Evolutionary conservation across 1,140 invertebrate species (phyloP).

Genomic region (Drosophila ambigua): DNA sequence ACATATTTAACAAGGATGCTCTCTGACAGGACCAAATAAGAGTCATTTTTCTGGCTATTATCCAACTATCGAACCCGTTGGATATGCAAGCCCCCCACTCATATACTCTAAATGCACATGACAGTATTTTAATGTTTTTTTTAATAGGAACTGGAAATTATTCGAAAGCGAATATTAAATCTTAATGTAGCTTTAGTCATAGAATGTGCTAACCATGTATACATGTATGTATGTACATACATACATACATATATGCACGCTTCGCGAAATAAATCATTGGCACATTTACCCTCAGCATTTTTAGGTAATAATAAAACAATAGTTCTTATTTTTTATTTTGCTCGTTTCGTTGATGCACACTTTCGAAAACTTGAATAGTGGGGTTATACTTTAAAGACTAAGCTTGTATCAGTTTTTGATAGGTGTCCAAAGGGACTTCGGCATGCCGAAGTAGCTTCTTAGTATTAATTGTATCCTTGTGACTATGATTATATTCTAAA

Average conservation of each 20-base stretch:
- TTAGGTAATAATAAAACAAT: constrained; percentile 2
- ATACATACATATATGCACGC: constrained; percentile 6
- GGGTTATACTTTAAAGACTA: constrained; percentile 2
- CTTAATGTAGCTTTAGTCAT: constrained; percentile 5
- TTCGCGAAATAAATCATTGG: constrained; percentile 50
- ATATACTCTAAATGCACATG: too few relatives aligned
- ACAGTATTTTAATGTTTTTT: neutral
- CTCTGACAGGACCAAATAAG: constrained; percentile 8
- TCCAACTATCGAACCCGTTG: constrained; percentile 3
- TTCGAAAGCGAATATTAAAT: constrained; percentile 8
- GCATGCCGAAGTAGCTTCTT: constrained; percentile 36
- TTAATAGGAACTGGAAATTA: constrained; percentile 10
- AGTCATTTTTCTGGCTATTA: constrained; percentile 11
- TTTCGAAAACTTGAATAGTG: constrained; percentile 13
- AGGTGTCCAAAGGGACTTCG: constrained; percentile 18
- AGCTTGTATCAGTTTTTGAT: neutral
- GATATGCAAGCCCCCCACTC: neutral
- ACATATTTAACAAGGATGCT: constrained; percentile 20
- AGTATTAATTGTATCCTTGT: constrained; percentile 27
- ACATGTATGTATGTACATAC: neutral
- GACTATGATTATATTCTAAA: constrained; percentile 41
- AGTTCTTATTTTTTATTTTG: constrained; percentile 8
- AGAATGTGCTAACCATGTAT: constrained; percentile 3
- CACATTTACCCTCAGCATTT: constrained; percentile 39
- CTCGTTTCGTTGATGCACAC: constrained; percentile 7